These are phyloP conservation scores for Lutjanus erythropterus DNA, from an alignment of 2,113 vertebrate species.

Conservation along the genomic window DNA sequence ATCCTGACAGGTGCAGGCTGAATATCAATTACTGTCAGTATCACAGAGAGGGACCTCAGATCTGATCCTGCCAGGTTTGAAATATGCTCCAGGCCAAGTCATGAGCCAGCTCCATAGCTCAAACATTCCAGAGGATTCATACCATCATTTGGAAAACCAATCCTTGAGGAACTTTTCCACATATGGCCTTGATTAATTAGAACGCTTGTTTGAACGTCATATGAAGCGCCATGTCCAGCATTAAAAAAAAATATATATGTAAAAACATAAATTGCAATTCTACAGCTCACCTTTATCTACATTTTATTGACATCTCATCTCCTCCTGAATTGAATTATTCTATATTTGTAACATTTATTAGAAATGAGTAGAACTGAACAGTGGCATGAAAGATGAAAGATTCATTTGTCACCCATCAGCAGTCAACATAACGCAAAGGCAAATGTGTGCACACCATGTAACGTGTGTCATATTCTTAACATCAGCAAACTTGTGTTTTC, in stretches of 20 bases:
- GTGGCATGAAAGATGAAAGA: no score
- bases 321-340: no score
- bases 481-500: no score
- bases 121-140: slow-evolving; percentile 13
- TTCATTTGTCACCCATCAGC: no score
- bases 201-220: neutral
- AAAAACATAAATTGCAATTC: neutral
- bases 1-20: slow-evolving; percentile 7
- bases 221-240: neutral
- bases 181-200: neutral
- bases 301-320: no score
- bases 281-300: neutral
- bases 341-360: no score
- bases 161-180: neutral
- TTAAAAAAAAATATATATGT: no score
- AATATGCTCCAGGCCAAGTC: slow-evolving; percentile 32
- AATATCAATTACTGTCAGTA: slow-evolving; percentile 46
- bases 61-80: slow-evolving; percentile 29
- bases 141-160: slow-evolving; percentile 12
- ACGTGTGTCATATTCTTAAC: no score
- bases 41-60: slow-evolving; percentile 20
- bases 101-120: slow-evolving; percentile 1
- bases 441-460: no score
- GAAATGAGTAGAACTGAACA: no score
- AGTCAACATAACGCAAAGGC: no score